Conservation (phyloP, 2,888 invertebrate genomes). For the Chrysodeixis includens region DNA sequence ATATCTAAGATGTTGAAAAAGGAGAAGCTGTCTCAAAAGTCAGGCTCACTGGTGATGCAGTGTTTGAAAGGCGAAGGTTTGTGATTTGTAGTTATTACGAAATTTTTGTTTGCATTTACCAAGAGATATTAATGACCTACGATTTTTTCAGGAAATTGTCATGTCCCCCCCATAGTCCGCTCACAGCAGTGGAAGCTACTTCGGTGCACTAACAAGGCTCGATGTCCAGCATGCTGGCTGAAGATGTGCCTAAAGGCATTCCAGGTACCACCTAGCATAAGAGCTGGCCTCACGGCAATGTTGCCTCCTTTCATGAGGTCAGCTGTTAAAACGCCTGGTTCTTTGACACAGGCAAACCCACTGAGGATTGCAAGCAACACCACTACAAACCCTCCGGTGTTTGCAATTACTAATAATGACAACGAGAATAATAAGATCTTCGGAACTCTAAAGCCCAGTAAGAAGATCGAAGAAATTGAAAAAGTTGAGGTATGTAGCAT, state of each 20-base stretch:
- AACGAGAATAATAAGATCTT: slow-evolving; percentile 81
- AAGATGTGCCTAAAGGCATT: slow-evolving; percentile 95
- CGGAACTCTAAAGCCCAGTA: slow-evolving; percentile 72
- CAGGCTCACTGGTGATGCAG: slow-evolving; percentile 88
- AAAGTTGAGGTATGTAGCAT: slow-evolving; percentile 74
- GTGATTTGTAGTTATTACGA: slow-evolving; percentile 25
- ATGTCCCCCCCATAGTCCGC: slow-evolving; percentile 92
- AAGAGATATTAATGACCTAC: slow-evolving; percentile 11
- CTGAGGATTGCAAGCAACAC: slow-evolving; percentile 71
- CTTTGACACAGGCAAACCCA: slow-evolving; percentile 75
- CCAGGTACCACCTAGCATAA: slow-evolving; percentile 92
- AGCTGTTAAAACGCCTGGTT: slow-evolving; percentile 68
- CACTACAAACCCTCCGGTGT: slow-evolving; percentile 69
- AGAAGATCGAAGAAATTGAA: slow-evolving; percentile 78
- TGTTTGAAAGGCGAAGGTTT: slow-evolving; percentile 92
- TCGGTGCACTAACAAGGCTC: slow-evolving; percentile 91
- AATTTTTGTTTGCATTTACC: too few relatives aligned
- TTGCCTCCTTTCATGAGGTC: slow-evolving; percentile 91
- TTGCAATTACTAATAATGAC: slow-evolving; percentile 71
- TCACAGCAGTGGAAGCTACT: slow-evolving; percentile 92
- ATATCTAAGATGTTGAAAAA: slow-evolving; percentile 94
- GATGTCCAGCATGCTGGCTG: slow-evolving; percentile 96
- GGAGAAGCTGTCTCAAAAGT: slow-evolving; percentile 89
- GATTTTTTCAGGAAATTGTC: slow-evolving; percentile 89
- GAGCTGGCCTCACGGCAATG: slow-evolving; percentile 91